phyloP scores from a whole-genome alignment of 1,140 invertebrate genomes.

The Orussus abietinus region DNA sequence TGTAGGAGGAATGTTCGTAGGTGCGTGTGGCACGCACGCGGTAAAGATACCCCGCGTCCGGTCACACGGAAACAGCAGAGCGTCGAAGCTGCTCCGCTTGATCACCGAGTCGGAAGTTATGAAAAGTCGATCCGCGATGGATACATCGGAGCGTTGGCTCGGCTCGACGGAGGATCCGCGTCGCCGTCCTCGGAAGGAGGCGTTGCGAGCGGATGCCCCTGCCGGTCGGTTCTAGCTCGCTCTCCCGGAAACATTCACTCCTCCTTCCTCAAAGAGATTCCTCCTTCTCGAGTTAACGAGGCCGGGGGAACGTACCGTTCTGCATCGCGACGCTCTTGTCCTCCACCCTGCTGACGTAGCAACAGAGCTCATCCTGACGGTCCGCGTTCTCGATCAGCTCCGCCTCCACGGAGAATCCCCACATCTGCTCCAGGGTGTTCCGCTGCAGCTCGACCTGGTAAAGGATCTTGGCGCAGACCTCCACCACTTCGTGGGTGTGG shows the following conservation, averaged over 20 bases:
- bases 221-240: no score
- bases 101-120: slow-evolving; percentile 11
- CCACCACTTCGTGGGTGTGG: slow-evolving; percentile 92
- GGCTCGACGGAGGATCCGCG: no score
- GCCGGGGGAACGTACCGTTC: slow-evolving; percentile 88
- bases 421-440: slow-evolving; percentile 87
- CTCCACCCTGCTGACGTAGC: slow-evolving; percentile 92
- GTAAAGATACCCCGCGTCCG: no score
- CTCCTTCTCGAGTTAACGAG: no score
- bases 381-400: slow-evolving; percentile 95
- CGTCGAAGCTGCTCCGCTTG: slow-evolving; percentile 13
- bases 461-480: slow-evolving; percentile 94
- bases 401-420: slow-evolving; percentile 96
- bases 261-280: background rate
- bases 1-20: no score
- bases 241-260: background rate
- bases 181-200: no score
- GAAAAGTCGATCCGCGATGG: no score
- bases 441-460: slow-evolving; percentile 93
- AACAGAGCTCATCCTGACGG: slow-evolving; percentile 92
- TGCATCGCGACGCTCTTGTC: slow-evolving; percentile 92
- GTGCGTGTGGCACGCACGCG: no score
- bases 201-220: no score
- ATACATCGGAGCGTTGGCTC: background rate
- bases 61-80: no score